Percentiles rank a stretch among this genome's conserved stretches.
Evolutionary conservation across 1,140 invertebrate genomes (phyloP).

Genomic region (Delia radicum): DNA sequence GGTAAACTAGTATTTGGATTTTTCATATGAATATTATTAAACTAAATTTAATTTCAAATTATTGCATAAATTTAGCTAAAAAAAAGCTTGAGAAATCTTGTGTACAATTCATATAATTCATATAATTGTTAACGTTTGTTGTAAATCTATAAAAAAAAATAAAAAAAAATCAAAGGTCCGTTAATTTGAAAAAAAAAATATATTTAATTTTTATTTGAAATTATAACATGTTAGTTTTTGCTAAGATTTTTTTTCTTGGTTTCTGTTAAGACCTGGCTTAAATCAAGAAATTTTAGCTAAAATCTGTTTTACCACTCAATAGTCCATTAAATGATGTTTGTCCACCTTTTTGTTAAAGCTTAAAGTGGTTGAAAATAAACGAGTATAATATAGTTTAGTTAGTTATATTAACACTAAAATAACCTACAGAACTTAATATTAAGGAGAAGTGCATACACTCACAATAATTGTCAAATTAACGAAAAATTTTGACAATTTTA

Average conservation of each 20-base stretch:
- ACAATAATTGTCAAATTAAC: no score
- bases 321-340: background rate
- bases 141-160: no score
- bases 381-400: background rate
- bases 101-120: no score
- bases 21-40: background rate
- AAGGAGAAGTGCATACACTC: no score
- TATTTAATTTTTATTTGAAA: background rate
- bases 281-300: background rate
- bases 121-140: background rate
- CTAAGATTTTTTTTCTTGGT: background rate
- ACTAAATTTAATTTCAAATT: background rate
- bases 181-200: background rate
- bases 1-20: background rate
- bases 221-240: no score
- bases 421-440: background rate
- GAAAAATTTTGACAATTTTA: no score
- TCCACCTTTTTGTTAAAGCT: background rate
- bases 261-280: background rate
- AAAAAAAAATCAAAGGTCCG: background rate
- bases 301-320: background rate
- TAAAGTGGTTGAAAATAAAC: background rate
- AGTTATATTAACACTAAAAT: background rate
- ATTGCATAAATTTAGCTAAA: background rate
- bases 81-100: background rate